A percentile compares a stretch with the other conserved stretches of the same genome.
phyloP scores from a whole-genome alignment of 2,888 invertebrate species.

The Cantharis nigra region DNA sequence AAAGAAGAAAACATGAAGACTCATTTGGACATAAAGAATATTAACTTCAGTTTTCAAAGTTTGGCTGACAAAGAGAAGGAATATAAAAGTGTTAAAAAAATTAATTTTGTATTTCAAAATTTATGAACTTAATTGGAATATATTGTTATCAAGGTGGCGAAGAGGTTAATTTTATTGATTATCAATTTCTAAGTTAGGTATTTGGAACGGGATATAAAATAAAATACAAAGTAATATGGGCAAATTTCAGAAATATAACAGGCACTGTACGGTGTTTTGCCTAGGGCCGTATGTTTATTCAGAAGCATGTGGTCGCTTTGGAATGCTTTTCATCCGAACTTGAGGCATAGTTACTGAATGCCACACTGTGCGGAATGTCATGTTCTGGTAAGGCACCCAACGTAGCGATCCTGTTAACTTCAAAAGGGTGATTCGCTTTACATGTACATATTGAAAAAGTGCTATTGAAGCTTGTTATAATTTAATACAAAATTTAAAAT shows the following conservation, averaged over 20 bases:
- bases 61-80: background rate
- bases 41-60: background rate
- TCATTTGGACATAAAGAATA: background rate
- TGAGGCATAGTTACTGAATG: constrained; percentile 56
- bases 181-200: background rate
- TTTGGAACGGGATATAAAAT: constrained; percentile 16
- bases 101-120: background rate
- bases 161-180: constrained; percentile 1
- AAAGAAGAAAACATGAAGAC: too few species aligned
- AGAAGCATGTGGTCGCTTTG: constrained; percentile 53
- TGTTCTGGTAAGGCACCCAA: constrained; percentile 44
- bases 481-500: background rate
- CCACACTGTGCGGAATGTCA: constrained; percentile 55
- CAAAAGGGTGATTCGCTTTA: constrained; percentile 36
- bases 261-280: constrained; percentile 27
- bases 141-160: background rate
- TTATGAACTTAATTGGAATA: background rate
- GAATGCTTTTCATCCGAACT: constrained; percentile 57
- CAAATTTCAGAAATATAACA: constrained; percentile 28
- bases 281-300: constrained; percentile 49
- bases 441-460: constrained; percentile 8
- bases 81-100: background rate
- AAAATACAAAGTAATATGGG: constrained; percentile 21
- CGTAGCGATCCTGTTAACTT: constrained; percentile 26
- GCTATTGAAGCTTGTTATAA: background rate